phyloP scores from a whole-genome alignment of 2,797 vertebrate genomes.

The Glyptemys insculpta region DNA sequence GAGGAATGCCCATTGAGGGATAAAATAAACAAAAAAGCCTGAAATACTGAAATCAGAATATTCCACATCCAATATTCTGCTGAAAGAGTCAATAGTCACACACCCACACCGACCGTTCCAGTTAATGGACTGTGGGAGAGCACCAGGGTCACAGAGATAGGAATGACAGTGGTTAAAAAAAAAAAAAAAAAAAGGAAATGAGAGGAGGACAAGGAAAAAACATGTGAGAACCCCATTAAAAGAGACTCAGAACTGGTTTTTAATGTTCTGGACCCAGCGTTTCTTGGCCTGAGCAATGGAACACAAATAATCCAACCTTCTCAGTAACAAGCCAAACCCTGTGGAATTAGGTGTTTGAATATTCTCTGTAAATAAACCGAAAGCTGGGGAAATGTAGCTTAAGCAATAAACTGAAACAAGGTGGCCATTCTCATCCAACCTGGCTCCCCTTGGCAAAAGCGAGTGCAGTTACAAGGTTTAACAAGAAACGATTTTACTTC shows the following conservation, averaged over 20 bases:
- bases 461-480: background rate
- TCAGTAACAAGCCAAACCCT: slow-evolving; percentile 61
- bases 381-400: slow-evolving; percentile 67
- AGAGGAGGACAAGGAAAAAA: background rate
- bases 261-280: slow-evolving; percentile 14
- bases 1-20: background rate
- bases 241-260: slow-evolving; percentile 10
- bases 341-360: slow-evolving; percentile 69
- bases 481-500: rapidly evolving
- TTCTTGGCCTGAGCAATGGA: slow-evolving; percentile 69
- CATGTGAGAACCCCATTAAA: background rate
- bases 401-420: slow-evolving; percentile 57
- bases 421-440: slow-evolving; percentile 49
- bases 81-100: background rate
- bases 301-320: slow-evolving; percentile 66
- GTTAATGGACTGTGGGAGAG: rapidly evolving
- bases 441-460: slow-evolving; percentile 15
- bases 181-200: background rate
- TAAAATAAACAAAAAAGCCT: background rate
- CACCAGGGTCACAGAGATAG: rapidly evolving
- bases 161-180: background rate
- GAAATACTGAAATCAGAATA: background rate
- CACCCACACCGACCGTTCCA: background rate
- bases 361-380: slow-evolving; percentile 36
- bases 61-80: background rate